Conservation (phyloP, 2,797 vertebrate genomes). For the Bradypodion pumilum region DNA sequence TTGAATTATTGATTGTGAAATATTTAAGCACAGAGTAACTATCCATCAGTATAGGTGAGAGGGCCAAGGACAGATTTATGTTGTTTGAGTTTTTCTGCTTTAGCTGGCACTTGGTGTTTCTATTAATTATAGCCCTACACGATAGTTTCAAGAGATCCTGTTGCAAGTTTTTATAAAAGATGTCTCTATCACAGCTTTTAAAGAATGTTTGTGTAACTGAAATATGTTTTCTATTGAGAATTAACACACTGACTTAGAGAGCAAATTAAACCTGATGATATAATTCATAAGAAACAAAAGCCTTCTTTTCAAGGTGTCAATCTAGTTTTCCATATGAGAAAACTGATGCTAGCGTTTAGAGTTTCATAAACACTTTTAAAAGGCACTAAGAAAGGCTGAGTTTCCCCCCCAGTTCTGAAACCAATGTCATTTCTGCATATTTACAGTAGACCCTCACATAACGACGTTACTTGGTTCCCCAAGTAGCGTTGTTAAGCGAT, state of each 20-base stretch:
- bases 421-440: not conserved
- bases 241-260: conserved; percentile 70
- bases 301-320: conserved; percentile 47
- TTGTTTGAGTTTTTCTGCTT: conserved; percentile 74
- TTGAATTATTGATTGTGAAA: conserved; percentile 83
- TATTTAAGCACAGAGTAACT: conserved; percentile 77
- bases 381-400: not conserved
- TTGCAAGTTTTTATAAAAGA: conserved; percentile 63
- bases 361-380: not conserved
- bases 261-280: conserved; percentile 63
- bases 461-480: no score
- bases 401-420: not conserved
- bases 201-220: conserved; percentile 70
- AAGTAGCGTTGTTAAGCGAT: no score
- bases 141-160: conserved; percentile 59
- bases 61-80: conserved; percentile 77
- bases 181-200: conserved; percentile 68
- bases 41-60: conserved; percentile 76
- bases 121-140: conserved; percentile 77
- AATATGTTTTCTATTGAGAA: conserved; percentile 68
- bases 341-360: conserved; percentile 13
- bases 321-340: conserved; percentile 45
- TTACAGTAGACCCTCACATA: no score
- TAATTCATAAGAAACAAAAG: conserved; percentile 41
- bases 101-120: conserved; percentile 79